Base-by-base conservation (phyloP, 2,797 vertebrate species). In the Martes flavigula region DNA sequence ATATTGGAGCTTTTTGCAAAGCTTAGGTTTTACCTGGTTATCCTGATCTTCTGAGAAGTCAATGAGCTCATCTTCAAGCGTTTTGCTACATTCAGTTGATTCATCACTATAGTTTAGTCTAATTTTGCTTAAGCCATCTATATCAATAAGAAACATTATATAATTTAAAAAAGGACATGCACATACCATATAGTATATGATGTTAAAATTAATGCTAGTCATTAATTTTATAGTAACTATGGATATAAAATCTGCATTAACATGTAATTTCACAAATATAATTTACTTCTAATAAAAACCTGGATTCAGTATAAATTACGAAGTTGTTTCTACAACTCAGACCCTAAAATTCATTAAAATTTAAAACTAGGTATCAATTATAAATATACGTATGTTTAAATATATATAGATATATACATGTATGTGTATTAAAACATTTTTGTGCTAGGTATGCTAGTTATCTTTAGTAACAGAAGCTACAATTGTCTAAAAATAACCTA, bases 11-110 rank as follows among this genome's bases (percentile, higher is more conserved):
- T 94, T 64, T 96, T 70, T 77, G 48, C 46, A 62, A 87, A 90
- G 87, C 87, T 85, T 88, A 91, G 51, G 72, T 60, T 98, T 97
- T 98, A 99, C 99, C 99, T 99, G 99, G 97, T 99, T 99, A 98
- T 99, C 99, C 64, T 99, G 99, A 98, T 99, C 99, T 95, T 99
- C 99, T 32, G 99, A 99, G 99, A 99, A 99, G 95, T 99, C 98
- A 93, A 98, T 99, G 11, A 99, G 92, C 86, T 99, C 99, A 60
- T 99, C 99, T 98, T 99, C 99, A 30, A 99, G 99, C 66, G 98
- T 96, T 97, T 99, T 99, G 93, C 91, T 98, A 95, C 98, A 96
- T 91, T 99, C 99, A 97, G 98, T 90, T 79, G 99, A 99, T 64
- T 99, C 98, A 62, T 99, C 99, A 58, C 99, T 98, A 94, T 99